Conservation (phyloP, 1,140 invertebrate species). For the Drosophila virilis region DNA sequence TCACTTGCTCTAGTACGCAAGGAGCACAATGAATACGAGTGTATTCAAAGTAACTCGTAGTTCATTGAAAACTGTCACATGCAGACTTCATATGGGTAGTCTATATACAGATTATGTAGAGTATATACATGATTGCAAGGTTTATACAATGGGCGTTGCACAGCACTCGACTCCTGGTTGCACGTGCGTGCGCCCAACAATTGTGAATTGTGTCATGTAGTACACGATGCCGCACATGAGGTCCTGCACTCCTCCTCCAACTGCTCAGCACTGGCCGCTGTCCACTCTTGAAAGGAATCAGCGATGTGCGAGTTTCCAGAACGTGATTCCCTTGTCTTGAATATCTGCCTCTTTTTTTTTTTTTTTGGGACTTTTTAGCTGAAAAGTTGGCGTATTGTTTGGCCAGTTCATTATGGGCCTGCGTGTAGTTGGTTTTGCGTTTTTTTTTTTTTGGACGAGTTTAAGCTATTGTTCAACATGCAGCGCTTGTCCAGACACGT, state of each 20-base stretch:
- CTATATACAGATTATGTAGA: not conserved
- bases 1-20: slow-evolving; percentile 10
- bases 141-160: slow-evolving; percentile 58
- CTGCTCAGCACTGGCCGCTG: slow-evolving; percentile 23
- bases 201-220: slow-evolving; percentile 75
- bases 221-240: slow-evolving; percentile 7
- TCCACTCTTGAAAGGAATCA: slow-evolving; percentile 53
- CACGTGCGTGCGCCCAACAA: slow-evolving; percentile 73
- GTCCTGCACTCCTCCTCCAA: slow-evolving; percentile 19
- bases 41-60: slow-evolving; percentile 74
- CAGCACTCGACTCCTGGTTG: slow-evolving; percentile 59
- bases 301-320: slow-evolving; percentile 72
- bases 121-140: slow-evolving; percentile 12
- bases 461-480: slow-evolving; percentile 34
- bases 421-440: slow-evolving; percentile 38
- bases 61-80: slow-evolving; percentile 61
- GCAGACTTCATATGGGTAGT: slow-evolving; percentile 22
- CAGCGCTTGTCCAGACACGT: slow-evolving; percentile 58
- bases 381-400: slow-evolving; percentile 65
- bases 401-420: slow-evolving; percentile 63
- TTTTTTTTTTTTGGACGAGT: slow-evolving; percentile 27
- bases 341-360: slow-evolving; percentile 36
- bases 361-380: slow-evolving; percentile 35
- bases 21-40: not conserved
- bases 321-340: slow-evolving; percentile 59